Evolutionary conservation across 2,113 vertebrate species (phyloP), one percentile per base, ranked within the genome.

Genomic region (Madoqua kirkii): DNA sequence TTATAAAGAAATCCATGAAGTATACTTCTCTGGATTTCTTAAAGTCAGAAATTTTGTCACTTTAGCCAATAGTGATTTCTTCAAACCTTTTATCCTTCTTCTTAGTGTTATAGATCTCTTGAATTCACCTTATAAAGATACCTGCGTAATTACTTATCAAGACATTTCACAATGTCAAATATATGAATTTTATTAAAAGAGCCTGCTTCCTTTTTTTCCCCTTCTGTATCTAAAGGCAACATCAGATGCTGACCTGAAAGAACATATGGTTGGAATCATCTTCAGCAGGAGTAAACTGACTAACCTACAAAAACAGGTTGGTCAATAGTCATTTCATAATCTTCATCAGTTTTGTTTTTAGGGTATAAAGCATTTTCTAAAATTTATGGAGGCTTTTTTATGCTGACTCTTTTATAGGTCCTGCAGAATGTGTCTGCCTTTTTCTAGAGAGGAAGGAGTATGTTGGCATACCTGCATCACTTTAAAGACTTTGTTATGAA

Each of bases 261-360:
- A 99, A 97, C 99, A 99, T 98, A 99, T 99, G 99, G 99, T 99
- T 92, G 99, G 99, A 97, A 99, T 99, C 95, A 99, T 99, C 98
- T 99, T 99, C 99, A 99, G 99, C 99, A 99, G 99, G 97, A 99
- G 99, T 98, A 99, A 99, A 98, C 99, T 99, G 95, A 99, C 99
- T 76, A 99, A 99, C 99, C 98, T 99, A 79, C 99, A 99, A 98
- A 99, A 99, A 98, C 99, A 99, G 99, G 99, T 99, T 98, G 87
- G 98, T 98, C 97, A 29, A 52, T 55, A 88, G n/a, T 36, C 31
- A 64, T 52, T 76, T 50, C 50, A 55, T 89, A 83, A 4, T 84
- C 67, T 94, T 79, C 31, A 21, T 95, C 31, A 48, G 36, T 55
- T 86, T 83, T 91, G 19, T 88, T 90, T 83, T 95, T 40, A 89